Evolutionary conservation across 1,140 invertebrate species (phyloP), one percentile per base, ranked within the genome.

Genomic region (Lepidotrigona ventralis): DNA sequence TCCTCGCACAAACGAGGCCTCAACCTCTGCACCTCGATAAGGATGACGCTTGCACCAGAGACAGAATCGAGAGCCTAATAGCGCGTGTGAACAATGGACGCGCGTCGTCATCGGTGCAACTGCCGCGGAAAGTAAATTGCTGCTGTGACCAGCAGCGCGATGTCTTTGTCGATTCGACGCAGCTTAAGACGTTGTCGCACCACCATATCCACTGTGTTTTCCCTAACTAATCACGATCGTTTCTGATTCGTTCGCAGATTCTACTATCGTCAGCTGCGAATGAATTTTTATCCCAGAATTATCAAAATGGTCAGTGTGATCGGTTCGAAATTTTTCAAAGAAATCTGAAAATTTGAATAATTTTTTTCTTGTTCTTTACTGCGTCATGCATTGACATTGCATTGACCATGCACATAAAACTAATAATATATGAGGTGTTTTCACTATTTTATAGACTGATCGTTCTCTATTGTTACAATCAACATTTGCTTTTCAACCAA

Each of bases 91-190:
- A 94, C 93, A 93, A 93, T 93, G 91, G 89, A 91, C 86, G 85
- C 86, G 90, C 90, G 80, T 90, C 89, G 91, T 92, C 91, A 91
- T 91, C 91, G 81, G 69, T 84, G 90, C 88, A 89, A 92, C 91
- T 93, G 92, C 93, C 91, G 89, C 91, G 86, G 88, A 90, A 92
- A 92, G 93, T 93, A 93, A 83, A 93, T 93, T 93, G 90, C 91
- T 90, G 90, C 90, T 90, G 83, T 73, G 83, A 58, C 73, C 58
- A 70, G 51, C 81, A 64, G n/a, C 60, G 63, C 8, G 26, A 46
- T n/a, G 74, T 83, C 81, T 69, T 39, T 26, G 82, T 68, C 84
- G 75, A 81, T 79, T 64, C 79, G 66, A 83, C 77, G n/a, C 54
- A 8, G 39, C 33, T 53, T 11, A 54, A 23, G 51, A 51, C 54